Evolutionary conservation across 2,888 invertebrate genomes (phyloP).

Genomic region (Coremacera marginata): DNA sequence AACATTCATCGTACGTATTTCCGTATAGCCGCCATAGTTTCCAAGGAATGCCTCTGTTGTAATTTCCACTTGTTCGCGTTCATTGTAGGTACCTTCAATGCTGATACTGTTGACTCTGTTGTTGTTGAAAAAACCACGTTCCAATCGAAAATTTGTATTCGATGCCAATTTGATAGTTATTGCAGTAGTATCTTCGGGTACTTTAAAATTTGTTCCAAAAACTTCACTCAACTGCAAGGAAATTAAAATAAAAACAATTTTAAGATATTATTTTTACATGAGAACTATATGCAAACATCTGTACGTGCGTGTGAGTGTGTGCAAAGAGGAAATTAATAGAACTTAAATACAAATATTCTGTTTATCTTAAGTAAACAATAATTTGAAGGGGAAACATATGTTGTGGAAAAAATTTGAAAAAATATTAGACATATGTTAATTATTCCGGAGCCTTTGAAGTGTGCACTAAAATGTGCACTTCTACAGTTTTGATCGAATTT

Average conservation of each 20-base stretch:
- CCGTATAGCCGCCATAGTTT: conserved; percentile 62
- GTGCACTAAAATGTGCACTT: background rate
- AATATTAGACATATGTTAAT: background rate
- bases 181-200: conserved; percentile 57
- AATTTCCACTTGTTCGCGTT: conserved; percentile 63
- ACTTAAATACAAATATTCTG: background rate
- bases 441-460: background rate
- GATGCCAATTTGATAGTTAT: conserved; percentile 57
- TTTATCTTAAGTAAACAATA: background rate
- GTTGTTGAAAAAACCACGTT: conserved; percentile 58
- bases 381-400: background rate
- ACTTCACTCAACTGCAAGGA: conserved; percentile 55
- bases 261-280: background rate
- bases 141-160: conserved; percentile 56
- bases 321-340: conserved; percentile 8
- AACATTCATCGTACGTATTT: conserved; percentile 60
- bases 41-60: conserved; percentile 59
- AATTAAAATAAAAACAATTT: conserved; percentile 4
- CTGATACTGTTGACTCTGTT: conserved; percentile 62
- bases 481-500: no score
- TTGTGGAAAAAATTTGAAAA: background rate
- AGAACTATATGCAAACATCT: background rate
- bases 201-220: conserved; percentile 57
- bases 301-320: background rate
- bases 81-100: conserved; percentile 56